Conservation (phyloP, 2,113 vertebrate species). For the Lamprologus tigripictilis region DNA sequence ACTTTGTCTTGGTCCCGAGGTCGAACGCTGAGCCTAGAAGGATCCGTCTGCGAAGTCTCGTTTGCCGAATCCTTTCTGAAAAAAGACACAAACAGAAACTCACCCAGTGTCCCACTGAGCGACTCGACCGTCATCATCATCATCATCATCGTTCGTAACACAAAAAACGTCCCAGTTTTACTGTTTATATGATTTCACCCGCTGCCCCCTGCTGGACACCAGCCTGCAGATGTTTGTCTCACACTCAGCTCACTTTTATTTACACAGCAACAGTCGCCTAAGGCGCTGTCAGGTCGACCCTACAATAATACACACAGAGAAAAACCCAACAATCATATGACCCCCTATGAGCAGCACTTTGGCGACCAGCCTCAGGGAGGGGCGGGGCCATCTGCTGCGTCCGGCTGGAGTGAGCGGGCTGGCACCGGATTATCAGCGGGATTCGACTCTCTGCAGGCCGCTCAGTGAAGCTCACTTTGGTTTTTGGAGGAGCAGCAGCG, state of each 20-base stretch:
- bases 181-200: accelerated
- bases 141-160: not conserved
- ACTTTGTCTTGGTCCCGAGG: not conserved
- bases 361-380: not conserved
- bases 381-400: not conserved
- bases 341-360: not conserved
- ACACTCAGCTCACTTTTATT: not conserved
- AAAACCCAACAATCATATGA: accelerated
- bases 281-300: accelerated
- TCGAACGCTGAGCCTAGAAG: slow-evolving; percentile 3
- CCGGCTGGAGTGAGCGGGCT: not conserved
- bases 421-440: not conserved
- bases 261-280: not conserved
- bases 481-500: not conserved
- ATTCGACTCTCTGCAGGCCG: not conserved
- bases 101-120: not conserved
- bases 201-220: not conserved
- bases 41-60: slow-evolving; percentile 59
- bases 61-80: slow-evolving; percentile 71
- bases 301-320: not conserved
- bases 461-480: not conserved
- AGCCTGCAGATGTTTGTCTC: not conserved
- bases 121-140: not conserved
- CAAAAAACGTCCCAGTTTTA: not conserved
- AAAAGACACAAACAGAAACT: not conserved